These are phyloP conservation scores for Muricea muricata DNA, from an alignment of 92 coral and sea anemone species.

Conservation along the genomic window DNA sequence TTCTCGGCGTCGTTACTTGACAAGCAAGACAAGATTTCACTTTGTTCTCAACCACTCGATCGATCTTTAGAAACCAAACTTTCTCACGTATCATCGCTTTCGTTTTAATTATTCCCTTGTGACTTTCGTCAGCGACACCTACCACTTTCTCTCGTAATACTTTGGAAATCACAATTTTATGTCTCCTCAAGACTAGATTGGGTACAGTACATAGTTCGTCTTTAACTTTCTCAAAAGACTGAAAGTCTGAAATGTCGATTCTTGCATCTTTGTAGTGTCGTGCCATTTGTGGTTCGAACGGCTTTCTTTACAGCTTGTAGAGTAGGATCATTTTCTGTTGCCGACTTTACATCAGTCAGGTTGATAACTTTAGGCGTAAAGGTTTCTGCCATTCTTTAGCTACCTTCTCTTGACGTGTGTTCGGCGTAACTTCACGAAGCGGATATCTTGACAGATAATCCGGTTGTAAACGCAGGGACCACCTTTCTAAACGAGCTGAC, in stretches of 20 bases:
- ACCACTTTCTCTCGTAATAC: constrained; percentile 8
- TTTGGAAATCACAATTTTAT: neutral
- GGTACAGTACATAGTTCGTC: constrained; percentile 22
- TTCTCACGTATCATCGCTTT: constrained; percentile 10
- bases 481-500: neutral
- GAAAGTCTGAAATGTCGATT: neutral
- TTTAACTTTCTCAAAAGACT: neutral
- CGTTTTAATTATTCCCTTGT: constrained; percentile 23
- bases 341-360: no score
- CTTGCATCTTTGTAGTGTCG: neutral
- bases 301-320: neutral
- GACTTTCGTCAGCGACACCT: constrained; percentile 31
- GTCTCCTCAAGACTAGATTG: constrained; percentile 1
- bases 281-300: neutral
- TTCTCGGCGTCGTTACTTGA: constrained; percentile 45
- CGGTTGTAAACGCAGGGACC: no score
- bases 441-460: constrained; percentile 10
- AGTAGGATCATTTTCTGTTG: neutral
- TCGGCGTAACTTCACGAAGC: neutral
- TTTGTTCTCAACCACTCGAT: constrained; percentile 8
- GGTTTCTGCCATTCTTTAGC: constrained; percentile 36
- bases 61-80: constrained; percentile 38
- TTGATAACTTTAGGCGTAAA: constrained; percentile 5
- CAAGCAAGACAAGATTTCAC: constrained; percentile 48
- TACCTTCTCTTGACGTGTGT: constrained; percentile 30